Percentiles rank a stretch among this genome's conserved stretches.
These are phyloP conservation scores for Amphiura filiformis DNA, from an alignment of 35 echinoderm and acorn worm genomes.

Conservation along the genomic window DNA sequence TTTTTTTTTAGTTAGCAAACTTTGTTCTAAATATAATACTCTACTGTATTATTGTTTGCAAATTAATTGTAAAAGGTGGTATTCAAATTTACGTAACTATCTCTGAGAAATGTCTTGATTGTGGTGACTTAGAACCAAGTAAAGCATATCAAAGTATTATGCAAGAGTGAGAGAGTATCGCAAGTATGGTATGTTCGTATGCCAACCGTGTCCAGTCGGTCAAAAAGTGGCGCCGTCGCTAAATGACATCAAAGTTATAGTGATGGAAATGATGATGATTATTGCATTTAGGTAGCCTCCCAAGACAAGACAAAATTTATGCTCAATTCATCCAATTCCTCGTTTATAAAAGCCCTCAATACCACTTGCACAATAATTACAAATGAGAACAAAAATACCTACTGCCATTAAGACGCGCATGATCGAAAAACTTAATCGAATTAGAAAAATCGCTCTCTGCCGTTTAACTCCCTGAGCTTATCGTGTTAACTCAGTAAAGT, in stretches of 20 bases:
- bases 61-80: neutral
- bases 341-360: constrained; percentile 5
- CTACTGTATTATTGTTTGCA: neutral
- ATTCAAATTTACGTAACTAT: neutral
- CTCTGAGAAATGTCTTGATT: neutral
- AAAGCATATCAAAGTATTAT: neutral
- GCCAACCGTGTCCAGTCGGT: too few species aligned
- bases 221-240: too few species aligned
- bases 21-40: neutral
- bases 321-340: neutral
- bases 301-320: neutral
- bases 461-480: neutral
- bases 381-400: neutral
- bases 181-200: neutral
- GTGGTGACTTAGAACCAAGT: neutral
- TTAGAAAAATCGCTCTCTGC: neutral
- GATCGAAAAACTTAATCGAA: constrained; percentile 1
- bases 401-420: constrained; percentile 13
- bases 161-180: neutral
- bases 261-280: neutral
- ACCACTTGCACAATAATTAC: neutral
- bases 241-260: neutral
- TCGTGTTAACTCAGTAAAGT: neutral
- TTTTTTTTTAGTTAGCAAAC: neutral
- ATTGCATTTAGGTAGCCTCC: neutral